Conservation (phyloP, 2,888 invertebrate species). For the Ptychoptera contaminata region DNA sequence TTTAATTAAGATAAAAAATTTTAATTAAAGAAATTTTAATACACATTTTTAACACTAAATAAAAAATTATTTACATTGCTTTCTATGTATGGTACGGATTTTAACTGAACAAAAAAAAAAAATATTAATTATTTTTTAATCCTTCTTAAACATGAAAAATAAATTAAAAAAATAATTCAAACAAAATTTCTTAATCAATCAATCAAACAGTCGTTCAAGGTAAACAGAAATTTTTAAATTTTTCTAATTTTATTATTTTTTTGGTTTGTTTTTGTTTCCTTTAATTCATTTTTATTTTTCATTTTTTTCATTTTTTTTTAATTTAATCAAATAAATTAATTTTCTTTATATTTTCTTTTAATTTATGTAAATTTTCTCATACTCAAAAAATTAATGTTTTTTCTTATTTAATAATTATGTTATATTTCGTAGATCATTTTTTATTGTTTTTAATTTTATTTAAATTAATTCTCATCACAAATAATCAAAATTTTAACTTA, state of each 20-base stretch:
- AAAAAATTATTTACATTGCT: constrained; percentile 8
- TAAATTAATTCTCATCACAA: too few relatives aligned
- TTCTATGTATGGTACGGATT: constrained; percentile 8
- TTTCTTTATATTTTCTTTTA: too few relatives aligned
- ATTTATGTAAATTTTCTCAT: too few relatives aligned
- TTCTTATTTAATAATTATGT: too few relatives aligned
- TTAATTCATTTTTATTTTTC: neutral
- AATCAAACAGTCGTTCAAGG: constrained; percentile 20
- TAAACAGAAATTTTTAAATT: constrained; percentile 15
- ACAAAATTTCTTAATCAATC: neutral
- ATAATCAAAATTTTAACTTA: too few relatives aligned
- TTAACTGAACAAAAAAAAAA: constrained; percentile 1
- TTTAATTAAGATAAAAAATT: neutral
- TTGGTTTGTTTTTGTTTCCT: neutral
- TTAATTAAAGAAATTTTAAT: neutral
- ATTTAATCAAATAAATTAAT: neutral
- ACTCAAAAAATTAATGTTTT: too few relatives aligned
- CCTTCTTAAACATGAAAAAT: neutral
- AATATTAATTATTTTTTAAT: neutral
- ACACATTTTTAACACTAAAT: constrained; percentile 3
- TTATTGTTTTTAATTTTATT: too few relatives aligned
- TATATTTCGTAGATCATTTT: too few relatives aligned
- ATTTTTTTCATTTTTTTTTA: neutral
- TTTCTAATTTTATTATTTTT: constrained; percentile 8
- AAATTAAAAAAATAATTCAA: neutral